phyloP scores from a whole-genome alignment of 2,113 vertebrate genomes.

The Jacana jacana region DNA sequence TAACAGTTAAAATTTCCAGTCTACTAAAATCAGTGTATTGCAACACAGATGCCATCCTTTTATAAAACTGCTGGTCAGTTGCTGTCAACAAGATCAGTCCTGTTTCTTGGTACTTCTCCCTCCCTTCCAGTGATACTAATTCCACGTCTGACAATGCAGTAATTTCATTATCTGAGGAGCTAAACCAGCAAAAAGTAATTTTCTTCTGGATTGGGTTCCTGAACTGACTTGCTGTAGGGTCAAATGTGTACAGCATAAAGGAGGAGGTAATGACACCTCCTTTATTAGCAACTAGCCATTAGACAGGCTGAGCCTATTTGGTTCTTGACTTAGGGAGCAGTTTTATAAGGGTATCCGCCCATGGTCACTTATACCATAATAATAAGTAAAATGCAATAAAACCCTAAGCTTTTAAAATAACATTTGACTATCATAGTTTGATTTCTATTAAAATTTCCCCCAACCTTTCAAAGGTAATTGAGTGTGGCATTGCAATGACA shows the following conservation, averaged over 20 bases:
- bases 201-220: neutral
- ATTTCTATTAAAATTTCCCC: neutral
- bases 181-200: neutral
- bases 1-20: constrained; percentile 49
- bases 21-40: constrained; percentile 25
- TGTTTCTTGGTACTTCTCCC: neutral
- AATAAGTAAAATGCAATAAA: neutral
- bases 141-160: neutral
- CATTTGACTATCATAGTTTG: neutral
- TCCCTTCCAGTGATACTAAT: neutral
- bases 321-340: neutral
- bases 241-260: neutral
- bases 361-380: neutral
- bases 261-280: neutral
- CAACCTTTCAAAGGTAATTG: neutral
- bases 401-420: neutral
- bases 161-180: neutral
- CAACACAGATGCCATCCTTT: neutral
- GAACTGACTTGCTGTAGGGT: neutral
- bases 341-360: neutral
- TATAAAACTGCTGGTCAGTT: neutral
- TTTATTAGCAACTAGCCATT: neutral
- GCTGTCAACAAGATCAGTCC: neutral
- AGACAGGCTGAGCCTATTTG: neutral
- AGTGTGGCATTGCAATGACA: neutral